Percentiles rank a stretch among this genome's conserved stretches.
Evolutionary conservation across 2,888 invertebrate species (phyloP).

Genomic region (Cerceris ruficornis): DNA sequence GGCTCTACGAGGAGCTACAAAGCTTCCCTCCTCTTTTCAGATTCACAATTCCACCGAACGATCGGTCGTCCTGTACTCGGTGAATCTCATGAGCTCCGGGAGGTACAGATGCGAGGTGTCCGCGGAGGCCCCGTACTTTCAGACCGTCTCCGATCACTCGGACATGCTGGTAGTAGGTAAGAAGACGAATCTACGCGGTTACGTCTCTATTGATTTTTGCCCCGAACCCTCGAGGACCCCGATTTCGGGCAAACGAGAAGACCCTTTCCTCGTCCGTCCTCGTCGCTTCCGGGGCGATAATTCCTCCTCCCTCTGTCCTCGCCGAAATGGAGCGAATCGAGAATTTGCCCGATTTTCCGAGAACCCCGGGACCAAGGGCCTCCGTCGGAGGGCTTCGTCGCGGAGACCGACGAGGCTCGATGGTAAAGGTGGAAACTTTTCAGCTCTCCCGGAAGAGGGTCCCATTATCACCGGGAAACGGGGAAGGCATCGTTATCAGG

Average conservation of each 20-base stretch:
- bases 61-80: conserved; percentile 86
- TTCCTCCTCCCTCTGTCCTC: too few relatives aligned
- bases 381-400: too few relatives aligned
- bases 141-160: conserved; percentile 88
- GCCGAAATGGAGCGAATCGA: too few relatives aligned
- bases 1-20: background rate
- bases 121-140: conserved; percentile 90
- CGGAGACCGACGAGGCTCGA: too few relatives aligned
- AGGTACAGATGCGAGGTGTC: conserved; percentile 91
- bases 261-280: too few relatives aligned
- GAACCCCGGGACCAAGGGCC: too few relatives aligned
- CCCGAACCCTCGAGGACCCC: background rate
- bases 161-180: conserved; percentile 90
- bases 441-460: conserved; percentile 91
- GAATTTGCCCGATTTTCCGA: too few relatives aligned
- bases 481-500: conserved; percentile 90
- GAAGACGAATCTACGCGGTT: conserved; percentile 63
- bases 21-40: conserved; percentile 81
- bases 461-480: conserved; percentile 88
- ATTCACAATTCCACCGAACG: conserved; percentile 87
- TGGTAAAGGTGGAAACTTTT: conserved; percentile 13
- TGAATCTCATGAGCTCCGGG: conserved; percentile 88
- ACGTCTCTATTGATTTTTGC: background rate
- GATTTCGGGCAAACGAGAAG: too few relatives aligned
- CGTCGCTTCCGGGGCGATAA: too few relatives aligned